Base-by-base conservation (phyloP, 2,888 invertebrate genomes). In the Macropis europaea region DNA sequence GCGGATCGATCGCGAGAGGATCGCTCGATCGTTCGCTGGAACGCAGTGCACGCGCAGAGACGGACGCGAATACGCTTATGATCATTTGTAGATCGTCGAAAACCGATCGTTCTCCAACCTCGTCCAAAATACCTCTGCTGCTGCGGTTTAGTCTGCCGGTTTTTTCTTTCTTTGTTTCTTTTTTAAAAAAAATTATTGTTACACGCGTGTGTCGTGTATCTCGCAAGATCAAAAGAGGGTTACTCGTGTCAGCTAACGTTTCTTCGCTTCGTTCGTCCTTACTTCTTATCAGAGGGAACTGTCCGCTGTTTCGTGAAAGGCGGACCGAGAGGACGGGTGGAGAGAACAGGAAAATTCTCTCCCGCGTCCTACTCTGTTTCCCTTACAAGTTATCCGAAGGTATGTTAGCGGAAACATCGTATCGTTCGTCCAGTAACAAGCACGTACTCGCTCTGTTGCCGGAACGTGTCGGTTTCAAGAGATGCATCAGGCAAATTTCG, bases 121-220 rank as follows among this genome's bases (percentile, higher is more conserved):
- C 86, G 90, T 90, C 90, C 90, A 90, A 88, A 90, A 90, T 90
- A 90, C 90, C 89, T 89, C 90, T 90, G 90, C 90, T 87, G 87
- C 83, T 89, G 87, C 88, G 88, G 89, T 89, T 89, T 85, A 88
- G 84, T 87, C 88, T 88, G 89, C 88, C 88, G 81, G 72, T 69
- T 73, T 62, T 42, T 59, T 71, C 54, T 74, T 69, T 30, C n/a
- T 40, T 42, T 17, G 22, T 28, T 32, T 53, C 67, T 63, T n/a
- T n/a, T n/a, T n/a, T n/a, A n/a, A n/a, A n/a, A n/a, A n/a, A n/a
- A n/a, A n/a, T n/a, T n/a, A n/a, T n/a, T n/a, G n/a, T n/a, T n/a
- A n/a, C n/a, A n/a, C 75, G 70, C 73, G 66, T 63, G 70, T 71
- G 52, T 82, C 43, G 67, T 81, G 74, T 81, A 68, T 68, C 63